A percentile compares a stretch with the other conserved stretches of the same genome.
Conservation (phyloP, 2,888 invertebrate genomes). For the Nymphalis urticae region DNA sequence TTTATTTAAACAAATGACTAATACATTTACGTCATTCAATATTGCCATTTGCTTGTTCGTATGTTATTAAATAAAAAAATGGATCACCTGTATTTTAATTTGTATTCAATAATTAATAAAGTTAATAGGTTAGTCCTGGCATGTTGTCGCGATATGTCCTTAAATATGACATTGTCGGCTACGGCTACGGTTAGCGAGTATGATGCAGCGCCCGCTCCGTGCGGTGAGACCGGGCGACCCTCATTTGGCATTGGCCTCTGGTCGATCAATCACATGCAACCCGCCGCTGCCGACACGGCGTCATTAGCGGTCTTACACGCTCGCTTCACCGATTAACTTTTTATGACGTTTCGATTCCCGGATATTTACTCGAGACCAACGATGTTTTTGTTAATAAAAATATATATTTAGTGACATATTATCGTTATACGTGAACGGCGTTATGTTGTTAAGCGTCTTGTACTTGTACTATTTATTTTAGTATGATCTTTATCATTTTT, state of each 20-base stretch:
- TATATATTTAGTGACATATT: conserved; percentile 9
- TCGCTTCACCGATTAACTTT: conserved; percentile 30
- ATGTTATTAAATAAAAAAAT: neutral
- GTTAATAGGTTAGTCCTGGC: conserved; percentile 6
- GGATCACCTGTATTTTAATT: conserved; percentile 14
- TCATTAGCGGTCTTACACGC: conserved; percentile 37
- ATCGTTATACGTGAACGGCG: too few species aligned
- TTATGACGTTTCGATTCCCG: conserved; percentile 24
- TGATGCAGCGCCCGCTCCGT: neutral
- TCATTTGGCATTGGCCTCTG: conserved; percentile 49
- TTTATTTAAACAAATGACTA: neutral
- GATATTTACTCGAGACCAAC: conserved; percentile 17
- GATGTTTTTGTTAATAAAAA: conserved; percentile 22
- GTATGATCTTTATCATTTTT: neutral
- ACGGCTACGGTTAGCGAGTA: conserved; percentile 4
- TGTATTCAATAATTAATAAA: conserved; percentile 18
- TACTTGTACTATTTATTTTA: neutral
- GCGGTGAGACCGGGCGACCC: conserved; percentile 41
- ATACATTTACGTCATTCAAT: neutral
- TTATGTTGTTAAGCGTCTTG: neutral
- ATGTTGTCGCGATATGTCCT: conserved; percentile 15
- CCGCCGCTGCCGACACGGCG: conserved; percentile 16
- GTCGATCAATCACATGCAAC: conserved; percentile 32
- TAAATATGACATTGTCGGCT: neutral
- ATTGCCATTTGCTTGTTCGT: neutral